Evolutionary conservation across 2,797 vertebrate species (phyloP).

Genomic region (Pseudochaenichthys georgianus): DNA sequence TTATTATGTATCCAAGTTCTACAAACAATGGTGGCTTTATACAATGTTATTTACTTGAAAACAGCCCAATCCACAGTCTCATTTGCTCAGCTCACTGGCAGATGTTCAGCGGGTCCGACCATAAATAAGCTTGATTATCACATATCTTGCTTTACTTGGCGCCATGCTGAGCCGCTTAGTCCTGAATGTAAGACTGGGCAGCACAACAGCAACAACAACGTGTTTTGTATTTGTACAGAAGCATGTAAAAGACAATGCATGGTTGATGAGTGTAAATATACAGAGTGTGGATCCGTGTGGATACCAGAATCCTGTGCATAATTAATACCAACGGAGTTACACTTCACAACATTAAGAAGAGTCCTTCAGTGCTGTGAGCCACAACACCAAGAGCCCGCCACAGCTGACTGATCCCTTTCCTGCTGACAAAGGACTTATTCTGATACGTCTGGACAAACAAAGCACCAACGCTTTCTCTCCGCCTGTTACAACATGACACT

Average conservation of each 20-base stretch:
- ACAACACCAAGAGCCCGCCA: slow-evolving; percentile 35
- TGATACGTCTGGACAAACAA: slow-evolving; percentile 56
- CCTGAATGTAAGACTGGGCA: neutral
- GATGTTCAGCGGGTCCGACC: slow-evolving; percentile 14
- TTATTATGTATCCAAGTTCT: neutral
- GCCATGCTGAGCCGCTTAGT: slow-evolving; percentile 7
- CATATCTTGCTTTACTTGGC: slow-evolving; percentile 25
- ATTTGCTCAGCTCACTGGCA: slow-evolving; percentile 23
- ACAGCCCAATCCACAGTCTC: neutral
- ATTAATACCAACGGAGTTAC: slow-evolving; percentile 5
- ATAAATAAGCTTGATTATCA: slow-evolving; percentile 40
- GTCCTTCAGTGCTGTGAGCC: slow-evolving; percentile 20
- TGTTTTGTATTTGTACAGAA: neutral
- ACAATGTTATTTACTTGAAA: neutral
- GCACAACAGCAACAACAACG: neutral
- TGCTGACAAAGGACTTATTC: slow-evolving; percentile 68
- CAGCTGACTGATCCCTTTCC: slow-evolving; percentile 58
- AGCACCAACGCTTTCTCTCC: slow-evolving; percentile 53
- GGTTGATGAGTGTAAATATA: neutral
- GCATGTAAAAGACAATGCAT: neutral
- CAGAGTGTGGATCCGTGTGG: neutral
- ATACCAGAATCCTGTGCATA: slow-evolving; percentile 1
- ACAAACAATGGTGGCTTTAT: neutral
- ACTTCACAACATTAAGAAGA: slow-evolving; percentile 25
- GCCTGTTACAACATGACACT: slow-evolving; percentile 67